These are phyloP conservation scores for Tychaedon coryphoeus DNA, from an alignment of 2,113 vertebrate species.

Conservation along the genomic window DNA sequence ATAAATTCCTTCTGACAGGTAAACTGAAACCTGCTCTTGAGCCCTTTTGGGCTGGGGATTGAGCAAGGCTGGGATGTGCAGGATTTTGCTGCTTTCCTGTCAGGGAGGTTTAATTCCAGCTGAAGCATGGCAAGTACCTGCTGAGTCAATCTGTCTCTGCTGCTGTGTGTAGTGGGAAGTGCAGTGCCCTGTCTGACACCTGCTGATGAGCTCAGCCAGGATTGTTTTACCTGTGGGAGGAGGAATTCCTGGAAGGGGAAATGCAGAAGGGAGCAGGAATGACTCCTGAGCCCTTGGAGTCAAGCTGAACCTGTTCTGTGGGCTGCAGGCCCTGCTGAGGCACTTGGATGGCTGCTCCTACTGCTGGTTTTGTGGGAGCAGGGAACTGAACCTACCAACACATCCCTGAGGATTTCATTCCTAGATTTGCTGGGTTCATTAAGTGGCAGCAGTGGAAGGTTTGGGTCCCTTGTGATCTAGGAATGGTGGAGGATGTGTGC, in stretches of 20 bases:
- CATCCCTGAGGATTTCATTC: not conserved
- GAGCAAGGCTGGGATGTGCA: not conserved
- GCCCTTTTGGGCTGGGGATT: not conserved
- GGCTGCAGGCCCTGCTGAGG: not conserved
- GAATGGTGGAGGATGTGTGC: not conserved
- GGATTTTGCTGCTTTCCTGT: not conserved
- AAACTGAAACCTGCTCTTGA: not conserved
- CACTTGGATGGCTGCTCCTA: fast-evolving
- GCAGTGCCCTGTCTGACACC: not conserved
- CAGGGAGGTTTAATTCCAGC: not conserved
- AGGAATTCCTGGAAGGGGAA: slow-evolving; percentile 24
- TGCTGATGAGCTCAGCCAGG: slow-evolving; percentile 10
- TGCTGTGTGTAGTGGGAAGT: not conserved
- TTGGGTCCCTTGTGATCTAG: not conserved
- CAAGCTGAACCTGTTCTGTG: not conserved
- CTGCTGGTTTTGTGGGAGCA: not conserved
- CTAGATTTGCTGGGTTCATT: not conserved
- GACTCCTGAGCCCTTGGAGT: not conserved
- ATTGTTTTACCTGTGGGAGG: not conserved
- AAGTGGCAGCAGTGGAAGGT: not conserved
- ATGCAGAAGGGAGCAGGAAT: not conserved
- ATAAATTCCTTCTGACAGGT: not conserved
- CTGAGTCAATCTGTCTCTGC: not conserved
- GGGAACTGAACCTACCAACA: not conserved
- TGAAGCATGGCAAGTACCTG: not conserved